Evolutionary conservation across 2,888 invertebrate genomes (phyloP).

Genomic region (Habroteleia sp.): DNA sequence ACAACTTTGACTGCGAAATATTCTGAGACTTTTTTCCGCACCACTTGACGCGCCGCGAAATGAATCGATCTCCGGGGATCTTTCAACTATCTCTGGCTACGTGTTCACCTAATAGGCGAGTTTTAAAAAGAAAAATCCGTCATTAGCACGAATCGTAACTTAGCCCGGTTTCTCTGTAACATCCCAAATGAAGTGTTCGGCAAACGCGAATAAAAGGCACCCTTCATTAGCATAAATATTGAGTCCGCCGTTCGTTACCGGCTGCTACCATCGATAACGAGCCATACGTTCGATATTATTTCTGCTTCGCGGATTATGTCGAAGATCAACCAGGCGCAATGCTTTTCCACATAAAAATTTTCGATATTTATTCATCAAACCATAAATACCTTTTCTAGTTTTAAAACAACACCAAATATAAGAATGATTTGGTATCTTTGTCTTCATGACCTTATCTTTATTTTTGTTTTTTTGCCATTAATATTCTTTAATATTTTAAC

Average conservation of each 20-base stretch:
- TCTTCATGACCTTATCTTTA: too few species aligned
- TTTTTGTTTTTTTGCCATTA: too few species aligned
- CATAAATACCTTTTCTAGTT: too few species aligned
- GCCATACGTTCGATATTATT: conserved; percentile 38
- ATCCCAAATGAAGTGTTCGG: conserved; percentile 14
- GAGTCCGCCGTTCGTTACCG: conserved; percentile 22
- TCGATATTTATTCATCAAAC: too few species aligned
- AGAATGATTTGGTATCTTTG: too few species aligned
- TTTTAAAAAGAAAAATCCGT: conserved; percentile 39
- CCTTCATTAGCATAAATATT: conserved; percentile 44
- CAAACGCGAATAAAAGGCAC: conserved; percentile 20
- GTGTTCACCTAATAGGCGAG: conserved; percentile 18
- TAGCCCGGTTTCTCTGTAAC: conserved; percentile 35
- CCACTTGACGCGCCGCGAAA: conserved; percentile 22
- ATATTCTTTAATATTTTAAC: too few species aligned
- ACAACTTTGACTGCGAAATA: conserved; percentile 15
- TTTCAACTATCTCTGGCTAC: conserved; percentile 15
- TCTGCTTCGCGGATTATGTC: conserved; percentile 14
- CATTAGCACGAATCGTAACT: conserved; percentile 55
- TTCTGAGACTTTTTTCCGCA: conserved; percentile 20
- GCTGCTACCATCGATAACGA: conserved; percentile 38
- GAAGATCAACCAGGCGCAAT: conserved; percentile 4
- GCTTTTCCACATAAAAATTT: too few species aligned
- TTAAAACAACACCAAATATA: too few species aligned
- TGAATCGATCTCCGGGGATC: conserved; percentile 47